Evolutionary conservation across 2,797 vertebrate species (phyloP).

Genomic region (Ictinia mississippiensis): DNA sequence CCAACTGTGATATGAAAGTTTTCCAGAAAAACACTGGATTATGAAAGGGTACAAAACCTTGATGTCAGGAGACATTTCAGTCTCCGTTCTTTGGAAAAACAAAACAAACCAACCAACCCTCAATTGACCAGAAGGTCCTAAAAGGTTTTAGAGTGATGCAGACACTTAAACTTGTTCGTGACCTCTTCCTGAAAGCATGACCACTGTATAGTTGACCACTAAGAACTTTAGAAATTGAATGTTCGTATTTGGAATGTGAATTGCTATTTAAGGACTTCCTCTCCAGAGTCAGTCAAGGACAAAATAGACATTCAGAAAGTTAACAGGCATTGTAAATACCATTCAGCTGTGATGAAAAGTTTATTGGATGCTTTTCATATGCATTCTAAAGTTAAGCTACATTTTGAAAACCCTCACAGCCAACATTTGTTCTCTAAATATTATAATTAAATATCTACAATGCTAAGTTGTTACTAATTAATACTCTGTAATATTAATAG

Average conservation of each 20-base stretch:
- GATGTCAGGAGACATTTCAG: not conserved
- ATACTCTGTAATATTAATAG: not conserved
- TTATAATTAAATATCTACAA: not conserved
- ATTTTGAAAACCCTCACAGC: not conserved
- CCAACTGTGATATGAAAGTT: not conserved
- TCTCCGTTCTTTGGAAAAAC: not conserved
- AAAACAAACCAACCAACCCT: not conserved
- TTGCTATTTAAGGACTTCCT: not conserved
- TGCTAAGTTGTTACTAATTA: not conserved
- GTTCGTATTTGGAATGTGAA: not conserved
- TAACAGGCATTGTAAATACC: not conserved
- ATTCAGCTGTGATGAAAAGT: slow-evolving; percentile 15
- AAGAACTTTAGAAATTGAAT: not conserved
- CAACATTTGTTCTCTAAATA: not conserved
- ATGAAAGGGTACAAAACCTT: not conserved
- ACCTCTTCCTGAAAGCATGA: not conserved
- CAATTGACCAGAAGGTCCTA: not conserved
- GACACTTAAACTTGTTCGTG: not conserved
- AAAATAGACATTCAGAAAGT: not conserved
- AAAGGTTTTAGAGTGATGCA: not conserved
- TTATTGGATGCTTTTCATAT: not conserved
- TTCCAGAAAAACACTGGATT: not conserved
- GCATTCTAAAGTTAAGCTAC: not conserved
- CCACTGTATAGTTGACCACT: not conserved
- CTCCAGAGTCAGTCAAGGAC: not conserved